Conservation (phyloP, 2,888 invertebrate genomes). For the Erannis defoliaria region DNA sequence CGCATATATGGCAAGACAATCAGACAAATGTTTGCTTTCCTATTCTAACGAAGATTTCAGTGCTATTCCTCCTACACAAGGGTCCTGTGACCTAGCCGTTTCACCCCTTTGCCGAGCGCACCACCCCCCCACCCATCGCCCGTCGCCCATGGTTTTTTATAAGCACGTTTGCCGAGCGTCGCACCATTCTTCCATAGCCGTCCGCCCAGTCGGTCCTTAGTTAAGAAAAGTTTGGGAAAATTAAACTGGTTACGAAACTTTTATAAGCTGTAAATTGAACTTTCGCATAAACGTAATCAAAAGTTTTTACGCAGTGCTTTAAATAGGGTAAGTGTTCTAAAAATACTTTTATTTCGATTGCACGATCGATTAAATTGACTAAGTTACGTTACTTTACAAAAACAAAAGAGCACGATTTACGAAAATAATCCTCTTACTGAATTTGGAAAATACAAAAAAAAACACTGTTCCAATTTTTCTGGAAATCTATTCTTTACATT, state of each 20-base stretch:
- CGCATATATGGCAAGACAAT: not conserved
- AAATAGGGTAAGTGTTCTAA: conserved; percentile 12
- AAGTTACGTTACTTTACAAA: not conserved
- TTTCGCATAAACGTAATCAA: not conserved
- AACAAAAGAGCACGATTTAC: no score
- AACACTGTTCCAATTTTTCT: not conserved
- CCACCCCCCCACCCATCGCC: conserved; percentile 55
- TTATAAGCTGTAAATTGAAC: not conserved
- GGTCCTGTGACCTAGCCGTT: conserved; percentile 27
- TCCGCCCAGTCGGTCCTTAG: conserved; percentile 42
- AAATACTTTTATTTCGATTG: not conserved
- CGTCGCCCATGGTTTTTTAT: conserved; percentile 49
- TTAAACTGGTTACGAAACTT: conserved; percentile 28
- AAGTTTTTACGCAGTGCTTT: not conserved
- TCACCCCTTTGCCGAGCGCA: conserved; percentile 28
- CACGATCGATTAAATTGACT: not conserved
- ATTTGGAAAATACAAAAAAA: not conserved
- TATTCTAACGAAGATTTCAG: not conserved
- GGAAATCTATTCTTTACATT: no score
- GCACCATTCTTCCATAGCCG: conserved; percentile 53
- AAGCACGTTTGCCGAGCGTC: conserved; percentile 40
- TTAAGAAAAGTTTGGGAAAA: conserved; percentile 26
- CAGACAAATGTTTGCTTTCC: conserved; percentile 3
- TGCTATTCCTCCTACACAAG: not conserved
- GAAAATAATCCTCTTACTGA: no score